Evolutionary conservation across 92 coral and sea anemone species (phyloP).

Genomic region (Siderastrea radians): DNA sequence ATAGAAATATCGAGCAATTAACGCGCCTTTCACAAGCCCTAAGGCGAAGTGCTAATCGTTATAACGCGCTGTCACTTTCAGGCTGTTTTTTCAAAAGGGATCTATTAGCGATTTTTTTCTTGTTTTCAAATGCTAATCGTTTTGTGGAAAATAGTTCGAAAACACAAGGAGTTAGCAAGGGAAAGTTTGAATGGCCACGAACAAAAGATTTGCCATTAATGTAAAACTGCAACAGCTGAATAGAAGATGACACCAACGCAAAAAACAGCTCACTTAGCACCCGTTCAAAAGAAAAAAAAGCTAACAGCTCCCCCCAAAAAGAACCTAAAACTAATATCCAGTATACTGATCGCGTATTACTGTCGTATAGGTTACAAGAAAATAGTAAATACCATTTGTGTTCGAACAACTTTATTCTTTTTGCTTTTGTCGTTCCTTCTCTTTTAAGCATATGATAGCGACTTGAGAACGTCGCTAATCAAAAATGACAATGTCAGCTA

Average conservation of each 20-base stretch:
- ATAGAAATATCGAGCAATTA: constrained; percentile 50
- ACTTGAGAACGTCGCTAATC: constrained; percentile 32
- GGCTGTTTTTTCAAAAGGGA: constrained; percentile 32
- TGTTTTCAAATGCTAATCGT: constrained; percentile 61
- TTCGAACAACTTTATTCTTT: constrained; percentile 42
- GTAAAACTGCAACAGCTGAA: constrained; percentile 53
- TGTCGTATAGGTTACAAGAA: constrained; percentile 46
- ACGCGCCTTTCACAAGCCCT: constrained; percentile 43
- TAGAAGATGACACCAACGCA: constrained; percentile 26
- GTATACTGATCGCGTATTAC: constrained; percentile 33
- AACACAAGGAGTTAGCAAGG: constrained; percentile 34
- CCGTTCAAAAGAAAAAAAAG: constrained; percentile 7
- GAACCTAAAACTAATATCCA: constrained; percentile 8
- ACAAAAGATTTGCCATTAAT: constrained; percentile 46
- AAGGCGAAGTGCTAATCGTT: constrained; percentile 60
- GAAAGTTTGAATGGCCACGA: constrained; percentile 34
- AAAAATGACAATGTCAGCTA: constrained; percentile 36
- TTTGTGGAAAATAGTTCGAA: constrained; percentile 15
- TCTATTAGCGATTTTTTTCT: constrained; percentile 22
- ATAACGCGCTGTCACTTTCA: constrained; percentile 56
- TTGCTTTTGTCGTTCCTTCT: constrained; percentile 4
- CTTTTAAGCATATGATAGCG: constrained; percentile 26
- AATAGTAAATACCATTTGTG: constrained; percentile 20
- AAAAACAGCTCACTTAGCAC: constrained; percentile 40
- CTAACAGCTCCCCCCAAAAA: constrained; percentile 4